Evolutionary conservation across 2,888 invertebrate species (phyloP).

Genomic region (Ypsolopha sequella): DNA sequence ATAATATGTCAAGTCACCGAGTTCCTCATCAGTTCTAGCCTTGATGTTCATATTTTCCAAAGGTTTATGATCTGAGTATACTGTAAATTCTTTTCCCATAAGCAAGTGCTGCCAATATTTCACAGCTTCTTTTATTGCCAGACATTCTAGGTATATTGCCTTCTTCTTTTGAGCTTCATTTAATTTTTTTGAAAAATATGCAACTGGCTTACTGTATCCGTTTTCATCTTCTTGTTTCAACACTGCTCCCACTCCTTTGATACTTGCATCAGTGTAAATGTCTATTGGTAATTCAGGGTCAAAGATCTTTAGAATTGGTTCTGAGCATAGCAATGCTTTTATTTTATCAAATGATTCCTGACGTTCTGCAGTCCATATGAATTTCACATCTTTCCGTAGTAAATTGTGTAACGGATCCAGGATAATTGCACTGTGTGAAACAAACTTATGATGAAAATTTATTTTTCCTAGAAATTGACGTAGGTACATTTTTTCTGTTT

Average conservation of each 20-base stretch:
- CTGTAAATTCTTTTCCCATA: too few relatives aligned
- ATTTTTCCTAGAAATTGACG: too few relatives aligned
- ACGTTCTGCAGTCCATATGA: background rate
- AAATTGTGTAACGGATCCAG: background rate
- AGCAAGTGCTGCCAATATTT: background rate
- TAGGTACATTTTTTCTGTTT: conserved; percentile 6
- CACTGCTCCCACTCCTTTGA: background rate
- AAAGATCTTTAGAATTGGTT: background rate
- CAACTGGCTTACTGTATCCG: background rate
- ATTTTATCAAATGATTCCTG: conserved; percentile 1
- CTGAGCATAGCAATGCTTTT: background rate
- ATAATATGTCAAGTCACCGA: too few relatives aligned
- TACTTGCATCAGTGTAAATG: conserved; percentile 1
- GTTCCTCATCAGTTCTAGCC: too few relatives aligned
- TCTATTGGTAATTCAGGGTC: background rate
- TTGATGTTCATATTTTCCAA: too few relatives aligned
- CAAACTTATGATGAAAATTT: background rate
- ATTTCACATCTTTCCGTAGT: too few relatives aligned
- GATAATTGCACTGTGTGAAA: background rate
- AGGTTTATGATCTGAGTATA: too few relatives aligned
- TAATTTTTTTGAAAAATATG: conserved; percentile 1
- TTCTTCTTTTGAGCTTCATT: conserved; percentile 1
- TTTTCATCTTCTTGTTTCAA: background rate
- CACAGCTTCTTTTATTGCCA: background rate
- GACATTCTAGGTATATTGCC: too few relatives aligned